Evolutionary conservation across 2,113 vertebrate genomes (phyloP), one percentile per base, ranked within the genome.

Genomic region (Pluvianellus socialis): DNA sequence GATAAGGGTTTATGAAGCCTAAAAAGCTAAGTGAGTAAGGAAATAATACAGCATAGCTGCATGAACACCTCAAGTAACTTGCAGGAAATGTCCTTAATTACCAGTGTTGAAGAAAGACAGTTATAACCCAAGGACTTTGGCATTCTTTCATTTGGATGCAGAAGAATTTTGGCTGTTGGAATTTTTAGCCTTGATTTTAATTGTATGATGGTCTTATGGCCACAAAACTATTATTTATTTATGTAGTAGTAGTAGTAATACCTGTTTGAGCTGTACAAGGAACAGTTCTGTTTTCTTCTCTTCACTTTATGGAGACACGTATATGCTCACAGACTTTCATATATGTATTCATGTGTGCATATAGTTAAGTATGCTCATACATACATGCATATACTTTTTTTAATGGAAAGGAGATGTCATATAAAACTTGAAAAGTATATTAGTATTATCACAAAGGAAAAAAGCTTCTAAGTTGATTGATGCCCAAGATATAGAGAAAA

Each of bases 1-100:
- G 56, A 65, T 79, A 84, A 81, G 7, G 14, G 65, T 92, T 94
- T 95, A 94, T 94, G 86, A 87, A 92, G 76, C 33, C 61, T 91
- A 42, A 89, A 96, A 92, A 56, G 19, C 23, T 79, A 96, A 95
- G 24, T 63, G 44, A 89, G 59, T 77, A 86, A 81, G 40, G 47
- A 91, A 97, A 93, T 92, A 95, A 81, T 53, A 45, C 84, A 22
- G 33, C 40, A 85, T 0, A 3, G 30, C 19, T 84, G 6, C 42
- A 79, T 75, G 79, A 95, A 62, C 35, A 86, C 7, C 59, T 90
- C 65, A 92, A 77, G 92, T 74, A 88, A 15, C 52, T 87, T 91
- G 7, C 47, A 92, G 74, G 17, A 91, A 89, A 87, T 87, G 19
- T 81, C 33, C 44, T 58, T 93, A 81, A 81, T 75, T 91, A 52